Conservation (phyloP, 2,888 invertebrate genomes). For the Lottia scabra region DNA sequence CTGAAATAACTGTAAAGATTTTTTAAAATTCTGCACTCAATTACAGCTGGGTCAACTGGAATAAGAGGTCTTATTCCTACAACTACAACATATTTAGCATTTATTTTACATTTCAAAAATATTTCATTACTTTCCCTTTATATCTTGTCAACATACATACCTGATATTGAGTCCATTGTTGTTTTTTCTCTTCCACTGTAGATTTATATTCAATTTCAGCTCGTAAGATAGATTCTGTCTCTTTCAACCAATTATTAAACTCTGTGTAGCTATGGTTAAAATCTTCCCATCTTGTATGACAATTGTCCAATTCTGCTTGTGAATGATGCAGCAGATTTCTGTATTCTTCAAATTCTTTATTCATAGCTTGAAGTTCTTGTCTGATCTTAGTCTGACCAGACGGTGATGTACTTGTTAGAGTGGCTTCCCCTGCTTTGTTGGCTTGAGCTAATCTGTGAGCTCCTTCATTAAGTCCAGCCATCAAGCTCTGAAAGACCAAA, state of each 20-base stretch:
- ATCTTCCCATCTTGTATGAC: slow-evolving; percentile 90
- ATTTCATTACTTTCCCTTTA: no score
- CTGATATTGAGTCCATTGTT: slow-evolving; percentile 91
- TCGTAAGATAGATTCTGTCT: slow-evolving; percentile 87
- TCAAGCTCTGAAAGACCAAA: slow-evolving; percentile 40
- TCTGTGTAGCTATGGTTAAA: slow-evolving; percentile 88
- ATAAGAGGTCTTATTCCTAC: no score
- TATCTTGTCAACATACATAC: slow-evolving; percentile 68
- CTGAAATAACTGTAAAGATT: no score
- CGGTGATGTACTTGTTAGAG: slow-evolving; percentile 58
- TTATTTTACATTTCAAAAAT: no score
- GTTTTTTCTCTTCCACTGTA: slow-evolving; percentile 89
- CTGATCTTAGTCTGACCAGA: slow-evolving; percentile 62
- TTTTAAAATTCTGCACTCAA: no score
- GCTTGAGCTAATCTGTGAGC: slow-evolving; percentile 52
- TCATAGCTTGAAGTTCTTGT: slow-evolving; percentile 57
- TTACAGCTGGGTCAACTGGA: no score
- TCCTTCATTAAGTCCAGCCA: slow-evolving; percentile 54
- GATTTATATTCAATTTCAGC: slow-evolving; percentile 83
- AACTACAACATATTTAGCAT: no score
- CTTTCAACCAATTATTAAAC: slow-evolving; percentile 85
- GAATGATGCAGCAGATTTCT: slow-evolving; percentile 54
- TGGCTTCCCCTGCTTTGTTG: slow-evolving; percentile 55
- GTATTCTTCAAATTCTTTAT: slow-evolving; percentile 61
- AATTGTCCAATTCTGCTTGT: slow-evolving; percentile 72